These are phyloP conservation scores for Cepaea nemoralis DNA, from an alignment of 1,140 invertebrate species.

Conservation along the genomic window DNA sequence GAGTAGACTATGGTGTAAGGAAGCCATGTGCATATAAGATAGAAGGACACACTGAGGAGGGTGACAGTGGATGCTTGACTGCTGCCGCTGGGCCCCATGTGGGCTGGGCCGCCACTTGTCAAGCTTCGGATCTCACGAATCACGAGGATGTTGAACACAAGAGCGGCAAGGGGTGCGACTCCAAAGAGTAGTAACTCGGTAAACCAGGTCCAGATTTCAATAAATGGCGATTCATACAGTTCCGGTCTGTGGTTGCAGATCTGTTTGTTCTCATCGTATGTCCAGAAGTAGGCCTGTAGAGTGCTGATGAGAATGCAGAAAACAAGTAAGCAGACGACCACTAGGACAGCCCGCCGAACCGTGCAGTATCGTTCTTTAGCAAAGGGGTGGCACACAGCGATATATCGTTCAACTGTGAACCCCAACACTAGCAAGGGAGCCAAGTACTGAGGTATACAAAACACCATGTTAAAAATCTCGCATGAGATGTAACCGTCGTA, in stretches of 20 bases:
- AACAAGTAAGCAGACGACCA: conserved; percentile 71
- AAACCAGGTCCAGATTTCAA: conserved; percentile 66
- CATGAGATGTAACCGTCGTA: conserved; percentile 63
- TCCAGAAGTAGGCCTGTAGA: conserved; percentile 69
- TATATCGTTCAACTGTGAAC: conserved; percentile 94
- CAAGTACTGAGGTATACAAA: conserved; percentile 66
- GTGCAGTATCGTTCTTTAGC: conserved; percentile 84
- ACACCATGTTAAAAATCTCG: conserved; percentile 63
- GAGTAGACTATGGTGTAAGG: conserved; percentile 67
- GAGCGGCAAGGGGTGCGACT: conserved; percentile 61
- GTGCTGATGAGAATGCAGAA: conserved; percentile 54
- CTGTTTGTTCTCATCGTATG: conserved; percentile 48
- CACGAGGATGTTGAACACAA: conserved; percentile 68
- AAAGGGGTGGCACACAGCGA: conserved; percentile 94
- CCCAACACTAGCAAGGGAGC: conserved; percentile 74
- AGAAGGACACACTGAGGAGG: conserved; percentile 69
- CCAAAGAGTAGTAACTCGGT: conserved; percentile 66
- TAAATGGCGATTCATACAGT: conserved; percentile 48
- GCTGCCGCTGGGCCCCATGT: conserved; percentile 35
- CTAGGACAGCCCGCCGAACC: conserved; percentile 79
- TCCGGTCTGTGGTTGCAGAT: conserved; percentile 53
- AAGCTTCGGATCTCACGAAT: conserved; percentile 63
- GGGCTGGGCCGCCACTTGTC: conserved; percentile 53
- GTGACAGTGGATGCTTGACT: conserved; percentile 65
- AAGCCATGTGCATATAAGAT: conserved; percentile 67